Base-by-base conservation (phyloP, 1,140 invertebrate species). In the Apis cerana region DNA sequence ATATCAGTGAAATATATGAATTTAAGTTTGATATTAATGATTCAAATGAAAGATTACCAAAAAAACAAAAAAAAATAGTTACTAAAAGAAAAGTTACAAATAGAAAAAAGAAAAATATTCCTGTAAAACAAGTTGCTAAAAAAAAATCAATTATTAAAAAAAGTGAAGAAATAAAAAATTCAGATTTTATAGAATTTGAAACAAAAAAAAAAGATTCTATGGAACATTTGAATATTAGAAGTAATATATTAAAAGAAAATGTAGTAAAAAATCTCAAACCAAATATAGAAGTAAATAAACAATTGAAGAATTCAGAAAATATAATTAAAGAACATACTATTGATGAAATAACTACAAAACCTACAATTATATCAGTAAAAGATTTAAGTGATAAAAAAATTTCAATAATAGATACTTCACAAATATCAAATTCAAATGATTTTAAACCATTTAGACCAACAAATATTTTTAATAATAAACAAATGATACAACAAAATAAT, bases 11-110 rank as follows among this genome's bases (percentile, higher is more conserved):
- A 33, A 65, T 89, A 17, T 89, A 89, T 54, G 88, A 89, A 0
- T 89, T 89, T 58, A 87, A 75, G 10, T 89, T 78, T 33, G 85
- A 89, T 56, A 3, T 13, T 33, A 74, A 89, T 50, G 88, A 89
- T 4, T 48, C 80, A 2, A 78, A 43, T 15, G 88, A 89, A 54
- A 89, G 67, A 76, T 1, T 78, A 72, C 21, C 33, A 0, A 87
- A 81, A 13, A 87, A 83, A 43, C 59, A 27, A 1, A 82, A 48
- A n/a, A 74, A 15, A 3, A 1, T 2, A 23, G 56, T 11, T 23
- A 17, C 50, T 69, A 76, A 64, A 5, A 76, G 80, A 43, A 43
- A 5, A 65, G 0, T 58, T 2, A 15, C n/a, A 23, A 50, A 13
- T 1, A 85, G 43, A 3, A 85, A 13, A 48, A 85, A 83, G 11